Evolutionary conservation across 1,140 invertebrate species (phyloP), one percentile per base, ranked within the genome.

Genomic region (Cotesia vestalis): DNA sequence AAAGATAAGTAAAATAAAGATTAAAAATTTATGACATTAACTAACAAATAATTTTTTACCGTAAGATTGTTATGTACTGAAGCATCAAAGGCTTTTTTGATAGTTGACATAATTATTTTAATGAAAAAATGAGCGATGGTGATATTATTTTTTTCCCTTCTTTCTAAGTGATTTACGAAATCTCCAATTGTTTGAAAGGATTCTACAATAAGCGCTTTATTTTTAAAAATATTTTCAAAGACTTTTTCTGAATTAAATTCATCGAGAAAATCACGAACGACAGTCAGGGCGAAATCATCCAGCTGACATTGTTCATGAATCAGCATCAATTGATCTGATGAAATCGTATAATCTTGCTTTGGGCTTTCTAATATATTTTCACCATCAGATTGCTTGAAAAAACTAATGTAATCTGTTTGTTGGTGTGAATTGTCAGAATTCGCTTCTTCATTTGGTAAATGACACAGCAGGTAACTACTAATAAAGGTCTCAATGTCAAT

Each of bases 21-120:
- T 34, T 12, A 8, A 12, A 20, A 61, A 27, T 27, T 61, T 61
- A 61, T 61, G 17, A 12, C 9, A 61, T 61, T 61, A 20, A 61
- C 12, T 34, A 27, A 27, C 34, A 34, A 61, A 59, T 14, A 59
- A 59, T 17, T 53, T 53, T 59, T 59, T 61, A 61, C 60, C 60
- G 60, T 61, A 36, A 61, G 60, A 35, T 61, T 61, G 4, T 36
- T 14, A 20, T 34, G 9, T 8, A 20, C 20, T 20, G 34, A 61
- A 12, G 5, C 34, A 12, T 27, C 20, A 6, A 14, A 61, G 34
- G 34, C 34, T 35, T 27, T 61, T 61, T 36, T 61, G n/a, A 61
- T 36, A 14, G 60, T 36, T 3, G 11, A 34, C 14, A 61, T 27
- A 4, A 61, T 34, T 8, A 14, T 5, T 4, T 12, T 34, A 4